Base-by-base conservation (phyloP, 2,113 vertebrate genomes). In the Bostrychus sinensis region DNA sequence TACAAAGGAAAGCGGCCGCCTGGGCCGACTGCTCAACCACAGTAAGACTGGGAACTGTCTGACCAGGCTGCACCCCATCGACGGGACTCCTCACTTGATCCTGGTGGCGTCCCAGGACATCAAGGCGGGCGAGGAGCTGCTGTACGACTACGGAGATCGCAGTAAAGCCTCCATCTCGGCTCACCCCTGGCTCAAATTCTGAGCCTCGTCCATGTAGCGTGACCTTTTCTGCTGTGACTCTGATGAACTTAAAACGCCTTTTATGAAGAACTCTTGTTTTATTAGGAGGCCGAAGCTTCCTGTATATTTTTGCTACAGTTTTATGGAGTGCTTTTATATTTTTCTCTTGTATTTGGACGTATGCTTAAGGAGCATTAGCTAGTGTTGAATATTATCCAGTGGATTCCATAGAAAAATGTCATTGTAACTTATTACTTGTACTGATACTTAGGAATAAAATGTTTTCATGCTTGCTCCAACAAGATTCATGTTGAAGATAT, bases 1-100 rank as follows among this genome's bases (percentile, higher is more conserved):
- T 7, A 99, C 97, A 0, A 89, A 91, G 41, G 97, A 99, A 88
- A 95, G 94, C 0, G 78, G 77, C 11, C 95, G 95, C 5, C 89
- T 96, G 14, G 97, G 97, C 0, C 87, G 97, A 38, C 90, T 99
- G 38, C 91, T 99, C 60, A 99, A 98, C 70, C 97, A 98, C 92
- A 98, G 97, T 82, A 98, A 98, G 78, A 93, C 77, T 23, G 97
- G 96, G 43, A 99, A 98, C 80, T 98, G 96, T 78, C 96, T 97
- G 30, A 98, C 96, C 1, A 95, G 93, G 55, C 92, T 99, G 13
- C 97, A 99, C n/a, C 89, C 92, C 78, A 91, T 98, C 0, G 89
- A 92, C 0, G 94, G 93, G 6, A 87, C 86, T 38, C 97, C 97
- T 68, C 96, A 98, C 84, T 94, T 99, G 79, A 96, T 99, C 77